A percentile compares a stretch with the other conserved stretches of the same genome.
These are phyloP conservation scores for Alviniconcha marisindica DNA, from an alignment of 1,140 invertebrate genomes.

Conservation along the genomic window DNA sequence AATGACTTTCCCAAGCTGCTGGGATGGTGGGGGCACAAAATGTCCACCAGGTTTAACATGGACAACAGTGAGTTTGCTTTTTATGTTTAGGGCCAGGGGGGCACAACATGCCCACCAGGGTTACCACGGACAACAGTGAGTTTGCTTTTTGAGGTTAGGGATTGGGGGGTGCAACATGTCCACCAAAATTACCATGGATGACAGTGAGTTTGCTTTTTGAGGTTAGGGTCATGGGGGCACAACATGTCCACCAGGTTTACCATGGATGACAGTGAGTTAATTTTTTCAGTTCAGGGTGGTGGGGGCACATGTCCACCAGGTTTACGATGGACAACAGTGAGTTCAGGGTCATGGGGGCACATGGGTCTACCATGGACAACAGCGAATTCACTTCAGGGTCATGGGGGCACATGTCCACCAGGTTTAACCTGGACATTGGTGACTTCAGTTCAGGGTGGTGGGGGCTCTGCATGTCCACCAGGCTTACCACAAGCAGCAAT, in stretches of 20 bases:
- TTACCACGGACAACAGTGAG: slow-evolving; percentile 78
- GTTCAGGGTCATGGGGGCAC: too few species aligned
- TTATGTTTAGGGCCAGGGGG: slow-evolving; percentile 63
- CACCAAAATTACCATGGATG: slow-evolving; percentile 78
- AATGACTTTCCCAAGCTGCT: slow-evolving; percentile 72
- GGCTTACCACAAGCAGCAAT: too few species aligned
- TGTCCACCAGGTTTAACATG: slow-evolving; percentile 77
- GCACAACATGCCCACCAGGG: slow-evolving; percentile 75
- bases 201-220: slow-evolving; percentile 66
- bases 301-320: too few species aligned
- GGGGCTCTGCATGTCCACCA: too few species aligned
- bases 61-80: slow-evolving; percentile 72
- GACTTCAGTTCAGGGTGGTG: too few species aligned
- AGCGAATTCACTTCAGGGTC: too few species aligned
- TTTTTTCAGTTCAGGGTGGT: too few species aligned
- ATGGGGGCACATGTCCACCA: too few species aligned
- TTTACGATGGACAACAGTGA: too few species aligned
- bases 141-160: background rate
- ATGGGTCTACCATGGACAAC: too few species aligned
- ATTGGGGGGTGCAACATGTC: slow-evolving; percentile 75
- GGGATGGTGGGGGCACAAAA: slow-evolving; percentile 79
- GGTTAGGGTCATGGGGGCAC: slow-evolving; percentile 72
- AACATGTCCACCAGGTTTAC: slow-evolving; percentile 75
- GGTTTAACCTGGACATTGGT: too few species aligned
- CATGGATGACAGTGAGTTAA: slow-evolving; percentile 77